Evolutionary conservation across 1,140 invertebrate species (phyloP), one percentile per base, ranked within the genome.

Genomic region (Hycleus phaleratus): DNA sequence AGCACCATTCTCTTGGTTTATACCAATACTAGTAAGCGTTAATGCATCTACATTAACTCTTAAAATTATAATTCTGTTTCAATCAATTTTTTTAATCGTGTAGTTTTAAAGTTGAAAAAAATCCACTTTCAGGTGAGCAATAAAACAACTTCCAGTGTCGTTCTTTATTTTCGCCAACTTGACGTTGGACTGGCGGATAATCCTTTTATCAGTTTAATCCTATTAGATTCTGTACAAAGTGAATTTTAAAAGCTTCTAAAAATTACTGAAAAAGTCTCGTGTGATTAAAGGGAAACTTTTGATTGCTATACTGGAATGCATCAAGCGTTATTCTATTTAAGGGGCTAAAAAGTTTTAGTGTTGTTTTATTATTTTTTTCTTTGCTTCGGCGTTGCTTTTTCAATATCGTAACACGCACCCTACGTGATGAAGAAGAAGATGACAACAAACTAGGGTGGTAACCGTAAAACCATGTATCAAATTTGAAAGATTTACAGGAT

Each of bases 401-500:
- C 32, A 32, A 32, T 32, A 32, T 32, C 32, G 7, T 7, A 32
- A 32, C 32, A 32, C 32, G 32, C 32, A 32, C 18, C 18, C 18
- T 18, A 32, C 32, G 32, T 32, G 32, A 5, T 32, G 32, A 5
- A 32, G 32, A 32, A 42, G 40, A 42, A 5, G 40, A 10, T 42
- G 9, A 42, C 9, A 9, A n/a, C 40, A 10, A 42, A 42, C 7
- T 32, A 7, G 32, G 32, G 24, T 12, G 26, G 51, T 42, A 38
- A 46, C 38, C 40, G 40, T 56, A 44, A 52, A 62, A 60, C 61
- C 59, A 62, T 68, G 63, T 67, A 67, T 68, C 67, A 68, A 67
- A 63, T 68, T 62, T 68, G 67, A 67, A 67, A 62, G 67, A 68
- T 68, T 68, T 67, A 68, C 57, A 48, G 67, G 61, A 63, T 68